Evolutionary conservation across 2,888 invertebrate species (phyloP).

Genomic region (Eurytoma adleriae): DNA sequence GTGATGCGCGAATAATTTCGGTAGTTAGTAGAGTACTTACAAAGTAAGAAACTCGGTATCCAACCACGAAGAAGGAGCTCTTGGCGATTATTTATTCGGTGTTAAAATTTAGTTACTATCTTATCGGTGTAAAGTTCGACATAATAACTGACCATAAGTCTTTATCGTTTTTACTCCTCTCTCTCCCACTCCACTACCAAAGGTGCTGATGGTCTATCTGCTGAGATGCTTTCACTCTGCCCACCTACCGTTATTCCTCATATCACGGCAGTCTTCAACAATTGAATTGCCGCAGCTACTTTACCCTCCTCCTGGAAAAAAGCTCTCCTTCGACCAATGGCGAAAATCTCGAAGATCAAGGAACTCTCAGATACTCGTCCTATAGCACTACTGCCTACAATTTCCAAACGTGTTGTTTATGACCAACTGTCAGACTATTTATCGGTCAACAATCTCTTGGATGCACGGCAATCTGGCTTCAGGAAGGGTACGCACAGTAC

Average conservation of each 20-base stretch:
- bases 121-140: background rate
- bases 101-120: background rate
- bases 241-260: background rate
- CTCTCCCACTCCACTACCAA: too few relatives aligned
- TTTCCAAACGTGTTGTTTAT: too few relatives aligned
- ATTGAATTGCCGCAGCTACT: background rate
- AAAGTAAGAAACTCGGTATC: background rate
- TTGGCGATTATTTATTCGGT: slow-evolving; percentile 3
- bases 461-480: background rate
- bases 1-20: background rate
- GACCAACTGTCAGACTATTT: too few relatives aligned
- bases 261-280: background rate
- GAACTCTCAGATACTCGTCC: background rate
- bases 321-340: background rate
- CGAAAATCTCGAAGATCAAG: background rate
- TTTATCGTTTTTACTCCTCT: too few relatives aligned
- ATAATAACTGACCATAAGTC: background rate
- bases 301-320: background rate
- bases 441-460: too few relatives aligned
- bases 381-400: background rate
- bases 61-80: background rate
- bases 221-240: background rate
- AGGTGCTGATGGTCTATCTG: background rate
- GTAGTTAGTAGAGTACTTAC: background rate
- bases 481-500: background rate